These are phyloP conservation scores for Linepithema humile DNA, from an alignment of 1,140 invertebrate genomes.

Conservation along the genomic window DNA sequence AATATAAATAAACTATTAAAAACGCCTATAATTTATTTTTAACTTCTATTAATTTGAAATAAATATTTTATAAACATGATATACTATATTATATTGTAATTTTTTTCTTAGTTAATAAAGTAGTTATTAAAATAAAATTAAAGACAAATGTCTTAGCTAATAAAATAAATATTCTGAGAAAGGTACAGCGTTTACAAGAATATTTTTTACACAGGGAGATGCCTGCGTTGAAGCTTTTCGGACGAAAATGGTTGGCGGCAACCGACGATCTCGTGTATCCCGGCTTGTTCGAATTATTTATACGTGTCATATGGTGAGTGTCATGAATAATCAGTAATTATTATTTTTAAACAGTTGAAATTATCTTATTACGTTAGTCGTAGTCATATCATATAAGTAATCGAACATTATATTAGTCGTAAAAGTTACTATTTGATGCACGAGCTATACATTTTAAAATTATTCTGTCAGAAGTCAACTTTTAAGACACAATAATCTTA, in stretches of 20 bases:
- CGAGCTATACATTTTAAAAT: neutral
- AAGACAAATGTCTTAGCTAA: no score
- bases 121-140: no score
- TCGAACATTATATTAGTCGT: neutral
- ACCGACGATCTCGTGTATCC: conserved; percentile 93
- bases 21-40: neutral
- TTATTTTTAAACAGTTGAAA: neutral
- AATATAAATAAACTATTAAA: neutral
- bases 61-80: no score
- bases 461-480: neutral
- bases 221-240: conserved; percentile 90
- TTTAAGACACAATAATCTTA: neutral
- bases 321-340: neutral
- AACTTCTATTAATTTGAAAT: no score
- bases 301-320: conserved; percentile 89
- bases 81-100: no score
- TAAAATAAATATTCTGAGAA: neutral
- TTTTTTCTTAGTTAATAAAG: no score
- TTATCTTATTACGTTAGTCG: no score
- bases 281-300: conserved; percentile 90
- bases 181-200: neutral
- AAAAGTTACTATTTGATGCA: neutral
- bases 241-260: conserved; percentile 91
- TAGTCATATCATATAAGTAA: neutral
- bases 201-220: conserved; percentile 81